Conservation (phyloP, 2,797 vertebrate species). For the Spizella passerina region DNA sequence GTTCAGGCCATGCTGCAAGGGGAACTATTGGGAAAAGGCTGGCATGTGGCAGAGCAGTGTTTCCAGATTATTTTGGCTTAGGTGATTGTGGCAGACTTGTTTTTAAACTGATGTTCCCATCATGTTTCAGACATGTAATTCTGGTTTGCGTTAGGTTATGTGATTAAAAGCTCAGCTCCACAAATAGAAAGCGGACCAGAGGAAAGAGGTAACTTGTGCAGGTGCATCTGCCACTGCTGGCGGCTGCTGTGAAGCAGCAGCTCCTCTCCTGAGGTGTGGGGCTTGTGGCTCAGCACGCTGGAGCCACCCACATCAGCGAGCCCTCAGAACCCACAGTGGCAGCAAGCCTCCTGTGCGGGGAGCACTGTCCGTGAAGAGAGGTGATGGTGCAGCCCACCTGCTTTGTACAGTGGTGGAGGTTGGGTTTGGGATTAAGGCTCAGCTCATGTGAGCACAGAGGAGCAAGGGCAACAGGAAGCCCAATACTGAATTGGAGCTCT, state of each 20-base stretch:
- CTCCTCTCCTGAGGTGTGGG: fast-evolving
- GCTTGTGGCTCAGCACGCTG: neutral
- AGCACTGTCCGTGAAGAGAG: fast-evolving
- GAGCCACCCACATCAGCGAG: neutral
- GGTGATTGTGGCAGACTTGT: neutral
- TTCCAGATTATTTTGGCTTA: neutral
- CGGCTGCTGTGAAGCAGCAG: neutral
- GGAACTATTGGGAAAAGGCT: fast-evolving
- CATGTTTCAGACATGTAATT: neutral
- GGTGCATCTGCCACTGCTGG: neutral
- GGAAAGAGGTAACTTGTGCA: neutral
- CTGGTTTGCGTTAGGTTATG: neutral
- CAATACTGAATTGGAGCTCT: fast-evolving
- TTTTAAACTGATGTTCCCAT: neutral
- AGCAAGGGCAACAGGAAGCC: neutral
- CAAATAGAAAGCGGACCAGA: neutral
- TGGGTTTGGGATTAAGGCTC: neutral
- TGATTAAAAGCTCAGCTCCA: neutral
- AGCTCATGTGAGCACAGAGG: neutral
- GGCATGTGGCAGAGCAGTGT: neutral
- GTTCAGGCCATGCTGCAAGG: neutral
- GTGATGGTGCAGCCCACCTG: fast-evolving
- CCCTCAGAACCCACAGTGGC: neutral
- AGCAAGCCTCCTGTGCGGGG: fast-evolving
- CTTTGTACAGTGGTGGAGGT: fast-evolving